phyloP scores from a whole-genome alignment of 2,113 vertebrate genomes.

The Chunga burmeisteri region DNA sequence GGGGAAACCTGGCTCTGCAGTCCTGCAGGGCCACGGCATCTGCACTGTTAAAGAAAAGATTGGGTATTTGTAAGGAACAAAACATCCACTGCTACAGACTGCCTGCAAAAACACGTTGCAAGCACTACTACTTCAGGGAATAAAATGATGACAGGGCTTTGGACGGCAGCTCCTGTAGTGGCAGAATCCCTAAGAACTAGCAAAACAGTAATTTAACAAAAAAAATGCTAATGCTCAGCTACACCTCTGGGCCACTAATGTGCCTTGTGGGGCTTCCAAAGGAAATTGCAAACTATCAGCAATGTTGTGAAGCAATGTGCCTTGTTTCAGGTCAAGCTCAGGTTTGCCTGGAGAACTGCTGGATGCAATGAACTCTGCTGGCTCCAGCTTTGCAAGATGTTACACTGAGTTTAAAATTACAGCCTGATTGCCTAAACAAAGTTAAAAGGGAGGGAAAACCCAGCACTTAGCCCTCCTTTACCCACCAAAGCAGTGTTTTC shows the following conservation, averaged over 20 bases:
- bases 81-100: background rate
- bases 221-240: background rate
- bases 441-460: background rate
- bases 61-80: background rate
- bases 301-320: background rate
- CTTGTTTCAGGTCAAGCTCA: background rate
- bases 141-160: background rate
- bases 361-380: background rate
- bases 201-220: background rate
- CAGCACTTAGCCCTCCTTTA: background rate
- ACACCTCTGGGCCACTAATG: background rate
- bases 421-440: background rate
- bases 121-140: background rate
- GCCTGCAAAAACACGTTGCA: background rate
- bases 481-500: background rate
- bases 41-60: background rate
- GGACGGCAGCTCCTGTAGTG: background rate
- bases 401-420: background rate
- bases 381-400: background rate
- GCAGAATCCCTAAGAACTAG: background rate
- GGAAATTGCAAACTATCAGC: background rate
- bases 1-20: background rate
- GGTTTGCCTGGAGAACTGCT: background rate
- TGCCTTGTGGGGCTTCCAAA: background rate
- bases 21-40: background rate